Evolutionary conservation across 2,888 invertebrate genomes (phyloP), one percentile per base, ranked within the genome.

Genomic region (Himalopsyche japonica): DNA sequence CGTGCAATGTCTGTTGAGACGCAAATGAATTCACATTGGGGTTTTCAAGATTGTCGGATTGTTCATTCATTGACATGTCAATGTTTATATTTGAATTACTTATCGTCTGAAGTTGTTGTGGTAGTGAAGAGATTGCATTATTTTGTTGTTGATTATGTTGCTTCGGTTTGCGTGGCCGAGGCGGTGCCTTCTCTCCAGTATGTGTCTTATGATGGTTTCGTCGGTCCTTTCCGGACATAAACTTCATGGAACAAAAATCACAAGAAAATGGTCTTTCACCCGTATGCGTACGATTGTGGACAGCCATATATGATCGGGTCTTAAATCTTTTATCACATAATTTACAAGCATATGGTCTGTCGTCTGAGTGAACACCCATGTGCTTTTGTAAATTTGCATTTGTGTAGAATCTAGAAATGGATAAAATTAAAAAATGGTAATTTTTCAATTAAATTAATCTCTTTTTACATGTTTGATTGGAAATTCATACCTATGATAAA

Each of bases 181-280:
- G 57, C 7, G 78, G 76, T 15, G 79, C 47, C 6, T 76, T 80
- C 27, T 82, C 82, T 70, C 80, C 92, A 0, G 92, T 92, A 85
- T 92, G 92, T 7, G 90, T 91, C 57, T 90, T 89, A 1, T 90
- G 89, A 86, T 92, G 92, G 24, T 91, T 92, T 1, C 89, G 89
- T 83, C 91, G 86, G 80, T 90, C 89, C 57, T 90, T 89, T 86
- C 90, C 91, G 0, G 91, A 90, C 3, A 91, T 88, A 34, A 86
- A 86, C 34, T 83, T 85, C 78, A 85, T 82, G n/a, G 83, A 80
- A 47, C 85, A 85, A 49, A 77, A 82, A 32, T 85, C 85, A 32
- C 85, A 85, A 32, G 80, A 70, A 32, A 85, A 85, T 8, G 85
- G 85, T 49, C 85, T 27, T 64, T 85, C 85, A 10, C 85, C 85